Evolutionary conservation across 2,113 vertebrate genomes (phyloP), one percentile per base, ranked within the genome.

Genomic region (Falcunculus frontatus): DNA sequence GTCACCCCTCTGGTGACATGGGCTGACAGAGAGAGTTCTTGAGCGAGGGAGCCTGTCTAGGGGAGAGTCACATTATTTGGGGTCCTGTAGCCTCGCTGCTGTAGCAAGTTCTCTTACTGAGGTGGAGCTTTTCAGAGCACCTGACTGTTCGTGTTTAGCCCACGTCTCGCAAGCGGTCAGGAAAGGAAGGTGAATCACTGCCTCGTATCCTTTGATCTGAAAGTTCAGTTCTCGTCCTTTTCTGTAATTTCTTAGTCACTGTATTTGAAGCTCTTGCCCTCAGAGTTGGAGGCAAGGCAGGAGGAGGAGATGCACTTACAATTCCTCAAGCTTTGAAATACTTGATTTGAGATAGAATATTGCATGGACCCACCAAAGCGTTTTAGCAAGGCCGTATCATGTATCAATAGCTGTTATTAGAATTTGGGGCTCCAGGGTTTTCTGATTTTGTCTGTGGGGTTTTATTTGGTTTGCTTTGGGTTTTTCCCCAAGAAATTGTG

Each of bases 171-270:
- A 67, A 64, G 68, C 35, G 3, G 30, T 22, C 56, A 56, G 59
- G 77, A 46, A 35, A 64, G 86, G 87, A 53, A 77, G 21, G 82
- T 84, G 90, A 96, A 84, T 93, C 67, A 65, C 85, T 81, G 37
- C 4, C 77, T 14, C 16, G 6, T 81, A 53, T 52, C 21, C 92
- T 94, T 92, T 96, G 83, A 94, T 95, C 95, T 92, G 52, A n/a
- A 60, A 53, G 78, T 60, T 95, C 39, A 30, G 41, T 35, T 5
- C 76, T 35, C 8, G 16, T 91, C 56, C 84, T 96, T 49, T 84
- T 63, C 87, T 90, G 23, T 82, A 82, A 80, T 67, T 94, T 88
- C 65, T 56, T 79, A 89, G 89, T 93, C 65, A 11, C 33, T 73
- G 68, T 69, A 6, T 76, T 86, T 91, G 74, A 69, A 91, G 75